phyloP scores from a whole-genome alignment of 1,140 invertebrate species.

The Mamestra configurata region DNA sequence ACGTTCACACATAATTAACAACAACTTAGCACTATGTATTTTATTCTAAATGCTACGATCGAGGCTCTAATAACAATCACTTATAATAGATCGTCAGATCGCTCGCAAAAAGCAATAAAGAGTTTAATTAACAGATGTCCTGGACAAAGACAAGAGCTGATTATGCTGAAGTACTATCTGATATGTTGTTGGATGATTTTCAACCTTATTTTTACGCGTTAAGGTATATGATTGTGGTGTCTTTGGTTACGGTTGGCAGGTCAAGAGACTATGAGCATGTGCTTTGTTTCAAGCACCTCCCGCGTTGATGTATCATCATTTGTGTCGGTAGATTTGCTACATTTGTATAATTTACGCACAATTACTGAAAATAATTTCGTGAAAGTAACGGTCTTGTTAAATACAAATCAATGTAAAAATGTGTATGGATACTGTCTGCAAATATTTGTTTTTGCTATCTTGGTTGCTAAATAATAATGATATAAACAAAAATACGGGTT shows the following conservation, averaged over 20 bases:
- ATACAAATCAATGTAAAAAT: neutral
- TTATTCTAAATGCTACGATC: neutral
- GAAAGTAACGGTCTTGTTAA: too few species aligned
- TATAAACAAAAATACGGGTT: too few species aligned
- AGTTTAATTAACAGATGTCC: constrained; percentile 73
- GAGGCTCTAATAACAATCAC: constrained; percentile 16
- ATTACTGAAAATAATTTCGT: neutral
- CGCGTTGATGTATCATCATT: constrained; percentile 54
- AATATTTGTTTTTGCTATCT: too few species aligned
- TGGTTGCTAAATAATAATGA: too few species aligned
- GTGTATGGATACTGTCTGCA: too few species aligned
- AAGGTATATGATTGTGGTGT: constrained; percentile 14
- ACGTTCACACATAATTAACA: neutral
- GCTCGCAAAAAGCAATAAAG: constrained; percentile 62
- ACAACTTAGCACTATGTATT: neutral
- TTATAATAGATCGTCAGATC: constrained; percentile 16
- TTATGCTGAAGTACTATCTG: constrained; percentile 57
- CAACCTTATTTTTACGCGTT: constrained; percentile 19
- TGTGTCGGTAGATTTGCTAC: neutral
- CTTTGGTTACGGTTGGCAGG: constrained; percentile 26
- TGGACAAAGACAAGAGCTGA: constrained; percentile 67
- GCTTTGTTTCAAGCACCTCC: constrained; percentile 52
- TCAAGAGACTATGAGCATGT: constrained; percentile 54
- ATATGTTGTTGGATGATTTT: neutral
- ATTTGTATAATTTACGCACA: constrained; percentile 13